phyloP scores from a whole-genome alignment of 2,888 invertebrate species.

The Sylvicola fuscatus region DNA sequence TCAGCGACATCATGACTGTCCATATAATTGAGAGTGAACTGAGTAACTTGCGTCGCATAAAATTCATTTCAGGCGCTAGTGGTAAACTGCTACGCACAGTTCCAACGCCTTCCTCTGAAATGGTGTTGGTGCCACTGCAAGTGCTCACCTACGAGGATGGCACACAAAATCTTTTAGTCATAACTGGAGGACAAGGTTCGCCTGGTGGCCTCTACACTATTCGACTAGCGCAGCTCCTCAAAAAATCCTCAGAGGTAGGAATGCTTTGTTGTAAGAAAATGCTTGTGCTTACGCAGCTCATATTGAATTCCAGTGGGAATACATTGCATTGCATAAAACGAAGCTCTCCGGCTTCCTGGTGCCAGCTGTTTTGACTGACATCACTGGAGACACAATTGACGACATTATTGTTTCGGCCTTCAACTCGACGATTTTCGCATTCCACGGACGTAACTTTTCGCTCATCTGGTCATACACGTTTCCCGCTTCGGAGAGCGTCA shows the following conservation, averaged over 20 bases:
- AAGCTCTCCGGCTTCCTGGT: constrained; percentile 41
- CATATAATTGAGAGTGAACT: constrained; percentile 35
- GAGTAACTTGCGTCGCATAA: constrained; percentile 36
- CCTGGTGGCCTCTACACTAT: constrained; percentile 48
- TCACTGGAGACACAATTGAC: constrained; percentile 45
- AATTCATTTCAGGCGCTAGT: constrained; percentile 46
- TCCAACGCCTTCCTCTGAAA: constrained; percentile 39
- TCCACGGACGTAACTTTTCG: constrained; percentile 43
- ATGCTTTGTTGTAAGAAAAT: no score
- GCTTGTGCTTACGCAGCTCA: no score
- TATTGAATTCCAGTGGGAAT: constrained; percentile 27
- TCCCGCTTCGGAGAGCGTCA: constrained; percentile 42
- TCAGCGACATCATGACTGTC: constrained; percentile 46
- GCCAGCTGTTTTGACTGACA: constrained; percentile 43
- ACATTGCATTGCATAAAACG: constrained; percentile 33
- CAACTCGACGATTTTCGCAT: constrained; percentile 48
- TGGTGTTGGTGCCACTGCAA: constrained; percentile 55
- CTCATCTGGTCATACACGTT: constrained; percentile 55
- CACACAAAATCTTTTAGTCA: constrained; percentile 40
- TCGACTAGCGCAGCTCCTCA: constrained; percentile 31
- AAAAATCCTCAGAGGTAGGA: constrained; percentile 26
- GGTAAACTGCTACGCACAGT: constrained; percentile 40
- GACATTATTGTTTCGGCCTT: constrained; percentile 56
- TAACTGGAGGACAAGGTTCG: constrained; percentile 52
- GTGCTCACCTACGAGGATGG: constrained; percentile 36